Evolutionary conservation across 92 coral and sea anemone genomes (phyloP).

Genomic region (Scolanthus callimorphus): DNA sequence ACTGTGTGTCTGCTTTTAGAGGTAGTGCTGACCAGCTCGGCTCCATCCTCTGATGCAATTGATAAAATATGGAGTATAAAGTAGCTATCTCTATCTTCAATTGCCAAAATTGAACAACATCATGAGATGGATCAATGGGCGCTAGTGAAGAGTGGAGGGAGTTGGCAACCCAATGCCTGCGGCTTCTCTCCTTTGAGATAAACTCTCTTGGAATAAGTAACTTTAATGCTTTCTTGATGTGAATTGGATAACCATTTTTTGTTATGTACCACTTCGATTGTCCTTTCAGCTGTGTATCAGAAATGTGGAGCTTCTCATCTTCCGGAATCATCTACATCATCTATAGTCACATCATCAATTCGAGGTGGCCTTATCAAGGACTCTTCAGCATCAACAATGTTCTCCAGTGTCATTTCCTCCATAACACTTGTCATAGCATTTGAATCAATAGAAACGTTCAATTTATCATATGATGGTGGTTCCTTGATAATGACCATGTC

Average conservation of each 20-base stretch:
- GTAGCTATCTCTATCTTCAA: too few relatives aligned
- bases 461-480: not conserved
- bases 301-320: not conserved
- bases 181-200: slow-evolving; percentile 22
- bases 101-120: slow-evolving; percentile 40
- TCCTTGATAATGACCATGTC: slow-evolving; percentile 21
- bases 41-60: too few relatives aligned
- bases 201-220: slow-evolving; percentile 32
- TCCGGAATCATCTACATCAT: not conserved
- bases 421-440: not conserved
- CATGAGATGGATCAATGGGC: slow-evolving; percentile 53
- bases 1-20: too few relatives aligned
- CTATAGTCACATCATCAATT: not conserved
- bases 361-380: not conserved
- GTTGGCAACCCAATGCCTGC: slow-evolving; percentile 50
- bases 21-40: too few relatives aligned
- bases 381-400: not conserved
- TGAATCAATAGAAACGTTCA: too few relatives aligned
- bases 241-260: slow-evolving; percentile 12
- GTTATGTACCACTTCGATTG: slow-evolving; percentile 14
- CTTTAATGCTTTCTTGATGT: slow-evolving; percentile 27
- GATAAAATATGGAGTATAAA: too few relatives aligned
- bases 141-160: slow-evolving; percentile 42
- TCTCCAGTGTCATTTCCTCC: not conserved
- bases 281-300: not conserved